Percentiles rank a stretch among this genome's conserved stretches.
Conservation (phyloP, 2,797 vertebrate genomes). For the Enteromius thamalakanensis region DNA sequence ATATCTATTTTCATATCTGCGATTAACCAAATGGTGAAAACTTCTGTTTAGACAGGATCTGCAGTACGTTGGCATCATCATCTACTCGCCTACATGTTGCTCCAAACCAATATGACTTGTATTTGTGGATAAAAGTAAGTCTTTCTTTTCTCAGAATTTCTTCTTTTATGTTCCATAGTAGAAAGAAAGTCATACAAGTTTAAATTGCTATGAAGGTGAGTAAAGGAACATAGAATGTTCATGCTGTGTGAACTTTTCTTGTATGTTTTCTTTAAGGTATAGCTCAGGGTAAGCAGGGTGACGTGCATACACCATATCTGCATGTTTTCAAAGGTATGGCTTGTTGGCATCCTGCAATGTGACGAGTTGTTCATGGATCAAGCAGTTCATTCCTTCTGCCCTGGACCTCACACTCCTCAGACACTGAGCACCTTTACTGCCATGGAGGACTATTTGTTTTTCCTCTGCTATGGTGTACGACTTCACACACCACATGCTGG, state of each 20-base stretch:
- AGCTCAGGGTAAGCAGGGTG: constrained; percentile 15
- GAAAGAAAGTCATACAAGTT: not conserved
- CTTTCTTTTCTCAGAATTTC: not conserved
- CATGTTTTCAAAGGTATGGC: constrained; percentile 69
- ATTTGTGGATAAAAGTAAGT: not conserved
- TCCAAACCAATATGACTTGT: not conserved
- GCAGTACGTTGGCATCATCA: not conserved
- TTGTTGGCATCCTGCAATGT: constrained; percentile 74
- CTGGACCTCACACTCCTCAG: constrained; percentile 69
- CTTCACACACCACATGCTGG: constrained; percentile 72
- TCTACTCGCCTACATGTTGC: not conserved
- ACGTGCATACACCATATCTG: constrained; percentile 23
- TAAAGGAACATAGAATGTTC: not conserved
- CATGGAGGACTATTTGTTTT: constrained; percentile 75
- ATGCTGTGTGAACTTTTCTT: not conserved
- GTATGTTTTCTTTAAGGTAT: not conserved
- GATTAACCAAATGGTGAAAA: not conserved
- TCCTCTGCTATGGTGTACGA: constrained; percentile 71
- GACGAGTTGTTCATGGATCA: constrained; percentile 68
- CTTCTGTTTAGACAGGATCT: not conserved
- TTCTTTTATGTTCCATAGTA: not conserved
- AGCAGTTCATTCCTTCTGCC: constrained; percentile 70
- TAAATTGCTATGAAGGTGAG: not conserved
- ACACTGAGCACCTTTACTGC: constrained; percentile 77
- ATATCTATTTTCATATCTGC: not conserved